Evolutionary conservation across 1,140 invertebrate species (phyloP).

Genomic region (Drosophila micromelanica): DNA sequence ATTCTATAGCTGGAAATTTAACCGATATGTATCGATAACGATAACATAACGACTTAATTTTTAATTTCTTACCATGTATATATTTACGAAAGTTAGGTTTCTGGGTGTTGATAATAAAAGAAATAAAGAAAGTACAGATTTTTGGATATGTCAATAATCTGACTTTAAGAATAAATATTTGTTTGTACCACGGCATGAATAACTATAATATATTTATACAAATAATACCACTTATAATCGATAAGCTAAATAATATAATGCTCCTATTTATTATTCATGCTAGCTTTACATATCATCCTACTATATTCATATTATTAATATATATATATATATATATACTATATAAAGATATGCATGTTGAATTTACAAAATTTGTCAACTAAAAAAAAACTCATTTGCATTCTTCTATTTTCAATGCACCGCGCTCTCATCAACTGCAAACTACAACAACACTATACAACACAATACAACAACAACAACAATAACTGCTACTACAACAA

Average conservation of each 20-base stretch:
- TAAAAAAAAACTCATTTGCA: slow-evolving; percentile 86
- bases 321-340: slow-evolving; percentile 20
- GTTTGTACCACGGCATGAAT: slow-evolving; percentile 59
- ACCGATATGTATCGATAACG: not conserved
- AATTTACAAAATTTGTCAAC: slow-evolving; percentile 82
- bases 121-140: not conserved
- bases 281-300: slow-evolving; percentile 69
- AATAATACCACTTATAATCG: slow-evolving; percentile 40
- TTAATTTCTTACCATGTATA: not conserved
- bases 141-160: not conserved
- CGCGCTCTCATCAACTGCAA: slow-evolving; percentile 72
- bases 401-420: slow-evolving; percentile 78
- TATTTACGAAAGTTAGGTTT: not conserved
- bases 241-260: slow-evolving; percentile 34
- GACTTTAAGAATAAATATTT: slow-evolving; percentile 9
- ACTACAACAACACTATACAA: slow-evolving; percentile 45
- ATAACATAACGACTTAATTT: slow-evolving; percentile 15
- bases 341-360: slow-evolving; percentile 55
- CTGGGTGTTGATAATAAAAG: not conserved
- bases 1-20: not conserved
- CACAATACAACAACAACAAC: slow-evolving; percentile 45
- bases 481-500: slow-evolving; percentile 46
- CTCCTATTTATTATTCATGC: slow-evolving; percentile 63
- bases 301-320: slow-evolving; percentile 29
- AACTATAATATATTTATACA: slow-evolving; percentile 17